Percentiles rank a stretch among this genome's conserved stretches.
phyloP scores from a whole-genome alignment of 2,888 invertebrate genomes.

The Leptothorax acervorum region DNA sequence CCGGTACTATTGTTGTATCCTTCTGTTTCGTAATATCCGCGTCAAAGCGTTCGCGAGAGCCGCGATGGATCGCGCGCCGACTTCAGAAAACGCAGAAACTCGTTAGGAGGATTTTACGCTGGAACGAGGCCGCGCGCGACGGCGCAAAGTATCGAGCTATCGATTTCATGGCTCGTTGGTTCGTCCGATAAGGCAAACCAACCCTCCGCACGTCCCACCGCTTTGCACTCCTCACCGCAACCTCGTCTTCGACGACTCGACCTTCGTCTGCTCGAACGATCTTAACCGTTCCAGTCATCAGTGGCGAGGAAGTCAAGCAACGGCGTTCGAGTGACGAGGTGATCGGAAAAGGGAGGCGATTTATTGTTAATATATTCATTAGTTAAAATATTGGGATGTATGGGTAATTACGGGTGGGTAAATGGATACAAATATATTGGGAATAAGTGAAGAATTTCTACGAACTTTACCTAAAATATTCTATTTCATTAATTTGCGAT shows the following conservation, averaged over 20 bases:
- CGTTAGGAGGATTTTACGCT: constrained; percentile 73
- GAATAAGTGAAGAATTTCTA: background rate
- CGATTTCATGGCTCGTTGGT: constrained; percentile 75
- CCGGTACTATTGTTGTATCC: background rate
- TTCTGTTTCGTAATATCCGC: constrained; percentile 28
- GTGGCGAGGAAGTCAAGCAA: constrained; percentile 50
- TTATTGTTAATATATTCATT: constrained; percentile 46
- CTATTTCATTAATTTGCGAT: background rate
- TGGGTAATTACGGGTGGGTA: constrained; percentile 21
- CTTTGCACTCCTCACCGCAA: constrained; percentile 10
- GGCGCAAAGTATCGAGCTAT: constrained; percentile 77
- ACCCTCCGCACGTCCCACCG: constrained; percentile 37
- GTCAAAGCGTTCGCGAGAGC: constrained; percentile 29
- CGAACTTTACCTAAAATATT: background rate
- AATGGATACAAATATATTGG: background rate
- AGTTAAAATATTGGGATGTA: constrained; percentile 27
- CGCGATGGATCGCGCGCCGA: constrained; percentile 63
- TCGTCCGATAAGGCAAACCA: constrained; percentile 73
- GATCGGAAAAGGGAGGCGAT: constrained; percentile 10
- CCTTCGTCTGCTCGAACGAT: constrained; percentile 69
- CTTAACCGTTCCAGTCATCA: constrained; percentile 65
- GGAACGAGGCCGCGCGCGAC: constrained; percentile 73
- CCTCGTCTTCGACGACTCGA: constrained; percentile 69
- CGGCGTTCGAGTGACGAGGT: constrained; percentile 5
- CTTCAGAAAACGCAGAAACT: constrained; percentile 75